Evolutionary conservation across 2,888 invertebrate genomes (phyloP).

Genomic region (Coelogynopora nodosa): DNA sequence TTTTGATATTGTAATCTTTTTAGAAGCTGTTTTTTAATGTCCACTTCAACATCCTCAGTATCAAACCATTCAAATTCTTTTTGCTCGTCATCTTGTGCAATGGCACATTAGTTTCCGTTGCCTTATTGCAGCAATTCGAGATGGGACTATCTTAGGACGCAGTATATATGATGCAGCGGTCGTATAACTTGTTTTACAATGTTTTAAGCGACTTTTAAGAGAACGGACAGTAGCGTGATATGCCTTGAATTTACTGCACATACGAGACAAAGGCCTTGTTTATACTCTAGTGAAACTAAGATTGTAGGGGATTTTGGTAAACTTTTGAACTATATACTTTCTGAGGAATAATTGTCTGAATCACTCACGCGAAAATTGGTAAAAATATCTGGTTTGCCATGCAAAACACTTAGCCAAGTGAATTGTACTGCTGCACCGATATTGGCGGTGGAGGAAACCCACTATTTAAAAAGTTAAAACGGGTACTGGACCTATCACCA

Average conservation of each 20-base stretch:
- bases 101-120: background rate
- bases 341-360: background rate
- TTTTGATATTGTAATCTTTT: background rate
- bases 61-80: slow-evolving; percentile 23
- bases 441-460: slow-evolving; percentile 12
- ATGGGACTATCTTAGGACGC: background rate
- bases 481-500: slow-evolving; percentile 3
- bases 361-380: background rate
- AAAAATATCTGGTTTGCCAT: background rate
- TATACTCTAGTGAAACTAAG: background rate
- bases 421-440: slow-evolving; percentile 6
- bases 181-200: background rate
- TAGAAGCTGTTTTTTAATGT: background rate
- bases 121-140: slow-evolving; percentile 23
- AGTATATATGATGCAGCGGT: background rate
- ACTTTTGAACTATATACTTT: background rate
- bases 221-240: slow-evolving; percentile 12
- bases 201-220: slow-evolving; percentile 4
- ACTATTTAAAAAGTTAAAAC: background rate
- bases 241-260: background rate
- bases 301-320: slow-evolving; percentile 3
- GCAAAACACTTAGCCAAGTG: background rate
- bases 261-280: slow-evolving; percentile 8
- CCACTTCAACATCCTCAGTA: slow-evolving; percentile 14
- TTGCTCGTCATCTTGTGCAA: slow-evolving; percentile 21